Evolutionary conservation across 2,888 invertebrate species (phyloP).

Genomic region (Melikaiella ostensackeni): DNA sequence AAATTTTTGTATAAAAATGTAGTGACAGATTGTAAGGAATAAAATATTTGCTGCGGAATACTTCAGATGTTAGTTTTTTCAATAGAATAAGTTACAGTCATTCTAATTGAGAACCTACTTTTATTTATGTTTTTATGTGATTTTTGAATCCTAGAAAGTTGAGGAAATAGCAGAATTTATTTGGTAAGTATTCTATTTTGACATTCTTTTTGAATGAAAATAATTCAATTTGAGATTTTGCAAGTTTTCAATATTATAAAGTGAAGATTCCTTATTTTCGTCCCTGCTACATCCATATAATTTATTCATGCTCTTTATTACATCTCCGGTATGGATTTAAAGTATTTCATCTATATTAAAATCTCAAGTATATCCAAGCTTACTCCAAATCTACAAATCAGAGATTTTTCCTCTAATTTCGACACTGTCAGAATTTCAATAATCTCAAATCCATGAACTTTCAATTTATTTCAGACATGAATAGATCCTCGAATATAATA

Average conservation of each 20-base stretch:
- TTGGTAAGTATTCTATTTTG: no score
- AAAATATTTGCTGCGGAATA: slow-evolving; percentile 20
- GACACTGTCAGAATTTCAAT: background rate
- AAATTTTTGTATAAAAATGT: slow-evolving; percentile 26
- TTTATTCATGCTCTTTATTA: background rate
- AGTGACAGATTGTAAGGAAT: background rate
- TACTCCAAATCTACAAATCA: background rate
- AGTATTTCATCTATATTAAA: background rate
- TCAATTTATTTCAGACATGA: background rate
- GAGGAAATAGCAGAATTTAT: no score
- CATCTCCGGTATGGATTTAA: background rate
- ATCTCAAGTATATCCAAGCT: background rate
- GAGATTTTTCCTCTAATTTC: background rate
- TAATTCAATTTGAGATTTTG: no score
- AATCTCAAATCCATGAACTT: background rate
- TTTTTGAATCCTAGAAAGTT: background rate
- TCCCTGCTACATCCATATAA: background rate
- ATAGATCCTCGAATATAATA: background rate
- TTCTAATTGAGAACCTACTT: no score
- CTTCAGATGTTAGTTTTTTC: background rate
- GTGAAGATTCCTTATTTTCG: no score
- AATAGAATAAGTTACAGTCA: no score
- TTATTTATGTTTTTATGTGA: background rate
- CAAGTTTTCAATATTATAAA: no score
- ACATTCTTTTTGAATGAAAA: no score